Conservation (phyloP, 2,888 invertebrate species). For the Eupeodes latifasciatus region DNA sequence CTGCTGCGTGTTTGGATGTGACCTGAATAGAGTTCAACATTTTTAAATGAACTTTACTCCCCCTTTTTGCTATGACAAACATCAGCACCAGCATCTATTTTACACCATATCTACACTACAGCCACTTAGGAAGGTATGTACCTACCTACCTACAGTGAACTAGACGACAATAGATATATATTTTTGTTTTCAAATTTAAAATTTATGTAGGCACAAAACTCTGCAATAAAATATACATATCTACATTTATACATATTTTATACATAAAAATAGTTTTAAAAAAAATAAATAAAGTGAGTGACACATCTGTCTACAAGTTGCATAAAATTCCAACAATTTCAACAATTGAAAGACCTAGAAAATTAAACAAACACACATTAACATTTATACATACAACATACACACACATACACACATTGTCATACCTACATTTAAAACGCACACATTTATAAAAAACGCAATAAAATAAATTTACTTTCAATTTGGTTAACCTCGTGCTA, state of each 20-base stretch:
- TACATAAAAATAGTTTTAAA: slow-evolving; percentile 1
- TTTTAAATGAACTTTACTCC: slow-evolving; percentile 60
- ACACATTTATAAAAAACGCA: slow-evolving; percentile 36
- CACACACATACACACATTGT: slow-evolving; percentile 6
- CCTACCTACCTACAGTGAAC: background rate
- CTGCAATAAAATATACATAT: background rate
- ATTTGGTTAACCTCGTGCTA: slow-evolving; percentile 83
- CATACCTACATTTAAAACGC: background rate
- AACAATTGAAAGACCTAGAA: slow-evolving; percentile 76
- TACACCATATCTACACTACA: background rate
- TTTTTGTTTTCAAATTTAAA: slow-evolving; percentile 44
- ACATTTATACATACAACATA: slow-evolving; percentile 3
- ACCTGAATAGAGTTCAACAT: slow-evolving; percentile 84
- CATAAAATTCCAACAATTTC: slow-evolving; percentile 75
- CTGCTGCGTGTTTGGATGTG: slow-evolving; percentile 80
- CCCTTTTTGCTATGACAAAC: slow-evolving; percentile 29
- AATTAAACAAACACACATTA: slow-evolving; percentile 43
- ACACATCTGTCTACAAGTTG: slow-evolving; percentile 74
- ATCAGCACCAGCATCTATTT: slow-evolving; percentile 24
- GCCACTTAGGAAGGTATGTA: background rate
- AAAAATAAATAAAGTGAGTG: slow-evolving; percentile 52
- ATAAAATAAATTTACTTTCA: slow-evolving; percentile 81
- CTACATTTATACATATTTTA: background rate
- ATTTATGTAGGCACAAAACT: slow-evolving; percentile 19
- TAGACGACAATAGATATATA: slow-evolving; percentile 41